Conservation (phyloP, 2,888 invertebrate species). For the Cephus pygmeus region DNA sequence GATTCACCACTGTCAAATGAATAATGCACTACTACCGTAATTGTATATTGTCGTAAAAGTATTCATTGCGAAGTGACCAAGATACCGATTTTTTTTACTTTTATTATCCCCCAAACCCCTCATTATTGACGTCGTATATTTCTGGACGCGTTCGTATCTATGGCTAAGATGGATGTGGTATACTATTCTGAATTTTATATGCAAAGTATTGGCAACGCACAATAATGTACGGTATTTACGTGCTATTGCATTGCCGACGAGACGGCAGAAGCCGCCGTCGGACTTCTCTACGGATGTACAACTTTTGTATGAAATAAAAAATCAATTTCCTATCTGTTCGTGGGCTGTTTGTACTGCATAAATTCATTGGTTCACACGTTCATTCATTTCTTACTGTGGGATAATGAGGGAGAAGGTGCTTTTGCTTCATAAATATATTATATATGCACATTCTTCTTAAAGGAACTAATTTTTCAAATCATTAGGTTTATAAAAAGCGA, state of each 20-base stretch:
- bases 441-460: constrained; percentile 1
- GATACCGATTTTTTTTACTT: constrained; percentile 24
- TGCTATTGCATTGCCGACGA: constrained; percentile 15
- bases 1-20: background rate
- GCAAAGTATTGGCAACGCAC: constrained; percentile 22
- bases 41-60: constrained; percentile 23
- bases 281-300: constrained; percentile 37
- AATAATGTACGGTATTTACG: background rate
- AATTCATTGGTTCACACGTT: background rate
- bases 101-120: background rate
- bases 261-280: constrained; percentile 7
- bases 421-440: background rate
- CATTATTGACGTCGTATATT: constrained; percentile 32
- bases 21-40: background rate
- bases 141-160: constrained; percentile 33
- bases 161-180: constrained; percentile 34
- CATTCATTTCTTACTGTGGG: background rate
- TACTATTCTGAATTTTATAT: constrained; percentile 45
- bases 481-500: constrained; percentile 13
- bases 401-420: background rate
- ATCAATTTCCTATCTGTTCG: constrained; percentile 37
- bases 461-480: constrained; percentile 7
- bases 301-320: constrained; percentile 50
- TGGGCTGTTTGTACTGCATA: constrained; percentile 1
- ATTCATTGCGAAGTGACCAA: constrained; percentile 27